Percentiles rank a stretch among this genome's conserved stretches.
These are phyloP conservation scores for Myotis lucifugus DNA, from an alignment of 2,113 vertebrate genomes.

Conservation along the genomic window DNA sequence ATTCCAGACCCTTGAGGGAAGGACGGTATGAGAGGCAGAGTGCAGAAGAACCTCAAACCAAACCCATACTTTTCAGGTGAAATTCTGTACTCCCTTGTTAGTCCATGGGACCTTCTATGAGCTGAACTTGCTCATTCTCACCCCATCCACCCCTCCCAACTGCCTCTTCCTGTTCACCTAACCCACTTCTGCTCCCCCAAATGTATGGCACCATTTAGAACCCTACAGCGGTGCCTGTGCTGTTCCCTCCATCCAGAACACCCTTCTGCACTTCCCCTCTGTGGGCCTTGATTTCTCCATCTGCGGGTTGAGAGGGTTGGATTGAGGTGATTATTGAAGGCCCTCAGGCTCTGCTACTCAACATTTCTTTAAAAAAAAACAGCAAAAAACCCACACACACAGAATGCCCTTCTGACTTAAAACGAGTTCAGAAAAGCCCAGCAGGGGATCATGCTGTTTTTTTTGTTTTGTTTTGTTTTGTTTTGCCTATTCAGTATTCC, in stretches of 20 bases:
- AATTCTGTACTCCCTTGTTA: not conserved
- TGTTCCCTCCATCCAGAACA: not conserved
- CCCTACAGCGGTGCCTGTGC: not conserved
- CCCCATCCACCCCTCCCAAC: not conserved
- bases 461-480: too few relatives aligned
- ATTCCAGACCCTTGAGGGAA: not conserved
- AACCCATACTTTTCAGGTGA: not conserved
- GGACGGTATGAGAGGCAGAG: not conserved
- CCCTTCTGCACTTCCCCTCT: not conserved
- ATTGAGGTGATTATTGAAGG: not conserved
- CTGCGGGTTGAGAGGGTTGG: not conserved
- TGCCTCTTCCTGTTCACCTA: not conserved
- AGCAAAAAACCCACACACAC: not conserved
- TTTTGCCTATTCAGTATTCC: not conserved
- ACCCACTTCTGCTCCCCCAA: not conserved
- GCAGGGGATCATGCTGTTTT: not conserved
- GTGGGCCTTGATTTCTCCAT: not conserved
- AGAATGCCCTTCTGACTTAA: not conserved
- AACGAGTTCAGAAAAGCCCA: slow-evolving; percentile 1
- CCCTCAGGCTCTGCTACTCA: not conserved
- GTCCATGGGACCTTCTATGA: not conserved
- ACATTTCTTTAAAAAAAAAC: not conserved
- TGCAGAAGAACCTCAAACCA: not conserved
- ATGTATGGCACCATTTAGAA: not conserved
- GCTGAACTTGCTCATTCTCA: not conserved